These are phyloP conservation scores for Argyrosomus regius DNA, from an alignment of 2,797 vertebrate species.

Conservation along the genomic window DNA sequence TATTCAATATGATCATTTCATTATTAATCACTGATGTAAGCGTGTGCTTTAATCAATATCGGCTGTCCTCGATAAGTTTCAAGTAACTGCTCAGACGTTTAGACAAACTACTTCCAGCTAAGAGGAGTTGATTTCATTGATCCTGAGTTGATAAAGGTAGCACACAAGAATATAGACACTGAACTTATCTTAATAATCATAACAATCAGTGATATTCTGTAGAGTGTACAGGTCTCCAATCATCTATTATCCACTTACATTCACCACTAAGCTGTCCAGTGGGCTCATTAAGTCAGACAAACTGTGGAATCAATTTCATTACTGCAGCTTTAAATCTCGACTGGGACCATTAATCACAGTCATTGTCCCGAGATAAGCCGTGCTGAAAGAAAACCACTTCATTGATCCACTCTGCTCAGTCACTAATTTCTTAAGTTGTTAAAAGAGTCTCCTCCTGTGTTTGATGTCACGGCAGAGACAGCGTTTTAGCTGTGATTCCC, in stretches of 20 bases:
- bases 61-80: background rate
- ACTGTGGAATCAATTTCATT: slow-evolving; percentile 36
- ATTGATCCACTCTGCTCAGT: slow-evolving; percentile 14
- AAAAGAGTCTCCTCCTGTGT: background rate
- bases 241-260: slow-evolving; percentile 19
- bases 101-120: background rate
- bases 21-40: slow-evolving; percentile 25
- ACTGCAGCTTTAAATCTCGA: slow-evolving; percentile 39
- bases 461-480: background rate
- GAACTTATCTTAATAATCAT: slow-evolving; percentile 18
- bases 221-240: background rate
- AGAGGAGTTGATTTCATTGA: slow-evolving; percentile 18
- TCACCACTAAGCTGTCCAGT: slow-evolving; percentile 22
- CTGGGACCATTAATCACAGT: slow-evolving; percentile 27
- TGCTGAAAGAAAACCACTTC: slow-evolving; percentile 6
- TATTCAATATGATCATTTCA: slow-evolving; percentile 46
- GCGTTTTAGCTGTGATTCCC: background rate
- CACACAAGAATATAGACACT: background rate
- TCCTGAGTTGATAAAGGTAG: background rate
- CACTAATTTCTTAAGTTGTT: background rate
- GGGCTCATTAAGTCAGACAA: slow-evolving; percentile 39
- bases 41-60: slow-evolving; percentile 8
- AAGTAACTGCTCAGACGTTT: background rate
- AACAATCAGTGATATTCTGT: slow-evolving; percentile 12
- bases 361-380: slow-evolving; percentile 12